These are phyloP conservation scores for Merodon equestris DNA, from an alignment of 2,888 invertebrate genomes.

Conservation along the genomic window DNA sequence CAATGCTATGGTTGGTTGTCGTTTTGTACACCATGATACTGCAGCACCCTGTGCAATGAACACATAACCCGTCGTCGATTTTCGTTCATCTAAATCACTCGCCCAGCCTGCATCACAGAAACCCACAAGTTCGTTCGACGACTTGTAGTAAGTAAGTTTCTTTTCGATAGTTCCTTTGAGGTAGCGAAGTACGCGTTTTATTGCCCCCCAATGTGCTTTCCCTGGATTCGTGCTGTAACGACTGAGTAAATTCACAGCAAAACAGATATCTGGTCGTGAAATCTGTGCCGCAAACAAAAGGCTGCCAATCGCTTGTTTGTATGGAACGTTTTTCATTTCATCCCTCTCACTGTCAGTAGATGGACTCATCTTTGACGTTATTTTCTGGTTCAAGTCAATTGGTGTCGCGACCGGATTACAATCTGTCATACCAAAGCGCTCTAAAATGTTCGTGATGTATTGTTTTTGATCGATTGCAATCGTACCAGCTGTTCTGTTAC, in stretches of 20 bases:
- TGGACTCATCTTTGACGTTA: slow-evolving; percentile 44
- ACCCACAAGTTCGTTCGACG: too few species aligned
- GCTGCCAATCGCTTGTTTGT: slow-evolving; percentile 36
- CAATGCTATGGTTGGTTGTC: too few species aligned
- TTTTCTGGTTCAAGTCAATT: slow-evolving; percentile 44
- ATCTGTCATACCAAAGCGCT: slow-evolving; percentile 47
- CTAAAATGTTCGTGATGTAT: slow-evolving; percentile 43
- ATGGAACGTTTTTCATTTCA: slow-evolving; percentile 30
- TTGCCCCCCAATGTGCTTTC: slow-evolving; percentile 56
- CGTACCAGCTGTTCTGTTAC: slow-evolving; percentile 14
- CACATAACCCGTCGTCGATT: too few species aligned
- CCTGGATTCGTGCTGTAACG: slow-evolving; percentile 51
- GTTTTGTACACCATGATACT: too few species aligned
- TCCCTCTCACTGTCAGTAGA: slow-evolving; percentile 21
- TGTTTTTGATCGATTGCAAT: slow-evolving; percentile 62
- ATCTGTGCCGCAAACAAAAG: slow-evolving; percentile 31
- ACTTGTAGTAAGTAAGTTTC: too few species aligned
- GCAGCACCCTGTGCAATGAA: too few species aligned
- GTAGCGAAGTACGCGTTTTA: too few species aligned
- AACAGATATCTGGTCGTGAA: slow-evolving; percentile 56
- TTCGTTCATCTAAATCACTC: too few species aligned
- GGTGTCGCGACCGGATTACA: slow-evolving; percentile 51
- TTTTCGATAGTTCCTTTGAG: too few species aligned
- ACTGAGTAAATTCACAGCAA: slow-evolving; percentile 68
- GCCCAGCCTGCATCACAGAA: too few species aligned